Evolutionary conservation across 2,113 vertebrate genomes (phyloP).

Genomic region (Sinocyclocheilus anophthalmus): DNA sequence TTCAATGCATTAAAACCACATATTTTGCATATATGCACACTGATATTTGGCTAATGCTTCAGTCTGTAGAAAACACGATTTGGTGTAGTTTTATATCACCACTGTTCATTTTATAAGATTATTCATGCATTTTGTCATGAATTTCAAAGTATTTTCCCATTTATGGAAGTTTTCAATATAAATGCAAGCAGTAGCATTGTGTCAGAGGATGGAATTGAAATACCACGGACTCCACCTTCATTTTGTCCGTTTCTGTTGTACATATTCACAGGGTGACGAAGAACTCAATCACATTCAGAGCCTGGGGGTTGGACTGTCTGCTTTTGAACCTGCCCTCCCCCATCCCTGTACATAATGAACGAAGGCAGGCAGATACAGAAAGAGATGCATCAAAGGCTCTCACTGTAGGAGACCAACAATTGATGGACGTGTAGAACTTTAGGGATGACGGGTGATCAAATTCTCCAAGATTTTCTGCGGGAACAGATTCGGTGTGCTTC

Average conservation of each 20-base stretch:
- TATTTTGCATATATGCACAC: too few species aligned
- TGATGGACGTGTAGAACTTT: not conserved
- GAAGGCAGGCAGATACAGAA: not conserved
- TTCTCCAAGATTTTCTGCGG: not conserved
- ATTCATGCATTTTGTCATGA: not conserved
- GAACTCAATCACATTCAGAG: conserved; percentile 45
- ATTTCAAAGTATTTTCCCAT: conserved; percentile 21
- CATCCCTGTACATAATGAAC: conserved; percentile 34
- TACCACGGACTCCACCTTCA: conserved; percentile 1
- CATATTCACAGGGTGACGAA: conserved; percentile 22
- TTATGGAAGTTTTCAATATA: conserved; percentile 30
- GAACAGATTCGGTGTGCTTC: not conserved
- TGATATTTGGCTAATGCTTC: too few species aligned
- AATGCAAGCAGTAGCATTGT: not conserved
- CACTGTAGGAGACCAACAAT: not conserved
- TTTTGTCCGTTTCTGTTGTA: conserved; percentile 23
- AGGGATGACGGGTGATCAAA: not conserved
- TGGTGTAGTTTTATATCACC: too few species aligned
- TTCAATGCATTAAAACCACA: too few species aligned
- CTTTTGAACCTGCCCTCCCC: conserved; percentile 36
- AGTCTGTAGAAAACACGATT: too few species aligned
- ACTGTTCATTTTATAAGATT: too few species aligned
- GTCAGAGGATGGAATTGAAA: conserved; percentile 25
- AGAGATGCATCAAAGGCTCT: not conserved
- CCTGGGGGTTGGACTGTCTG: conserved; percentile 40